phyloP scores from a whole-genome alignment of 92 coral and sea anemone genomes.

The Epizoanthus rinbou region DNA sequence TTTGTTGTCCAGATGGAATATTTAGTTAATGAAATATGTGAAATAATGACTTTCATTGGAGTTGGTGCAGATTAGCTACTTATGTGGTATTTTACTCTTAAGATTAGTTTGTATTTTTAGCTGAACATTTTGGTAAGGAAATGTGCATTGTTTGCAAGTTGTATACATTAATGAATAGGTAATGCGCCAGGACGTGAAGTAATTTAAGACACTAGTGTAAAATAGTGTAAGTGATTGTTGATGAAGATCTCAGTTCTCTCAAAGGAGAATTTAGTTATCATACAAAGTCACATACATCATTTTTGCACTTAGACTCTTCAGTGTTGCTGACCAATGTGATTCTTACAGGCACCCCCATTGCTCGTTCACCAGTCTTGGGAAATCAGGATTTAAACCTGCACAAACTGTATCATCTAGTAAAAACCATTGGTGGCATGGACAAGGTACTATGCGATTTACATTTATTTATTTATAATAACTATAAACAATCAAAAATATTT shows the following conservation, averaged over 20 bases:
- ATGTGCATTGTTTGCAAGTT: neutral
- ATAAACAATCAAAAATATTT: neutral
- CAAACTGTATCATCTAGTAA: constrained; percentile 85
- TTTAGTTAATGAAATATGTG: no score
- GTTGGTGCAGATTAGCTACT: no score
- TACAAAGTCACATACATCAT: no score
- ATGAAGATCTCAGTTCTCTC: no score
- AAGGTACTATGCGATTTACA: constrained; percentile 61
- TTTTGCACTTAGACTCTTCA: no score
- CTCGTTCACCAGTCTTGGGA: constrained; percentile 90
- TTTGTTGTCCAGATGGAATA: no score
- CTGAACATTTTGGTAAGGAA: constrained; percentile 9
- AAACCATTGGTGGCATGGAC: constrained; percentile 93
- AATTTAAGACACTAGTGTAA: no score
- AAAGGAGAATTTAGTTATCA: no score
- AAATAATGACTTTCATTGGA: no score
- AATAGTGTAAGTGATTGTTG: no score
- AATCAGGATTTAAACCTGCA: constrained; percentile 92
- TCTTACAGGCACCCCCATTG: constrained; percentile 84
- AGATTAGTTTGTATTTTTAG: neutral
- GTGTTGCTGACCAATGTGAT: neutral
- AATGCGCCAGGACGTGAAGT: neutral
- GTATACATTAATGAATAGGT: neutral
- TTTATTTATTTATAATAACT: no score
- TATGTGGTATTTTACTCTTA: neutral